Evolutionary conservation across 2,888 invertebrate species (phyloP).

Genomic region (Argyresthia goedartella): DNA sequence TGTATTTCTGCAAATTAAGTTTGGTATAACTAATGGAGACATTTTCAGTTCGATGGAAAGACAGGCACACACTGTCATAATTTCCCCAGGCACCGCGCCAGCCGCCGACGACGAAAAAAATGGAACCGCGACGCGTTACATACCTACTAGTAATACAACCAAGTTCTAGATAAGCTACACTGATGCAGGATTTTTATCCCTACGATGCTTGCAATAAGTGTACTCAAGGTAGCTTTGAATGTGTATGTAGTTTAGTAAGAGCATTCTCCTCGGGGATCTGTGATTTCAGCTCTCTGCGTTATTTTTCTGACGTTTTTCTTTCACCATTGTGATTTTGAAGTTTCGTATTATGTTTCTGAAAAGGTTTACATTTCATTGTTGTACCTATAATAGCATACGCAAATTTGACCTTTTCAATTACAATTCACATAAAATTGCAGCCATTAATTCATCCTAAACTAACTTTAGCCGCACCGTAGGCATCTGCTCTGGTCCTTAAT

Average conservation of each 20-base stretch:
- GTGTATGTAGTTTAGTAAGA: background rate
- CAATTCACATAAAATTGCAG: no score
- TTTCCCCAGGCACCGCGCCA: slow-evolving; percentile 22
- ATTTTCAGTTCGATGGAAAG: background rate
- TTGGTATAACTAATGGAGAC: no score
- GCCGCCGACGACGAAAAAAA: slow-evolving; percentile 13
- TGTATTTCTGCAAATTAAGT: no score
- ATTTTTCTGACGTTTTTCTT: background rate
- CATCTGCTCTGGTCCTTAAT: no score
- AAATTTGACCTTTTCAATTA: background rate
- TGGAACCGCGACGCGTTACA: slow-evolving; percentile 5
- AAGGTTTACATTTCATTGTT: background rate
- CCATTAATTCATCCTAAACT: no score
- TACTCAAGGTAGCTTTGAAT: no score
- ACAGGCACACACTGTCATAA: slow-evolving; percentile 16
- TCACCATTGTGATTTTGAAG: background rate
- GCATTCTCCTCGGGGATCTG: slow-evolving; percentile 10
- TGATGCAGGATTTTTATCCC: no score
- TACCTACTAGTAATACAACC: no score
- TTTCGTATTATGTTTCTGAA: slow-evolving; percentile 1
- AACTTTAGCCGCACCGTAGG: no score
- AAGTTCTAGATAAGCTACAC: no score
- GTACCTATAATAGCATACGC: no score
- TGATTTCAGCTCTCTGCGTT: slow-evolving; percentile 12
- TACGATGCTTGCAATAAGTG: no score